phyloP scores from a whole-genome alignment of 2,888 invertebrate species.

The Galeruca laticollis region DNA sequence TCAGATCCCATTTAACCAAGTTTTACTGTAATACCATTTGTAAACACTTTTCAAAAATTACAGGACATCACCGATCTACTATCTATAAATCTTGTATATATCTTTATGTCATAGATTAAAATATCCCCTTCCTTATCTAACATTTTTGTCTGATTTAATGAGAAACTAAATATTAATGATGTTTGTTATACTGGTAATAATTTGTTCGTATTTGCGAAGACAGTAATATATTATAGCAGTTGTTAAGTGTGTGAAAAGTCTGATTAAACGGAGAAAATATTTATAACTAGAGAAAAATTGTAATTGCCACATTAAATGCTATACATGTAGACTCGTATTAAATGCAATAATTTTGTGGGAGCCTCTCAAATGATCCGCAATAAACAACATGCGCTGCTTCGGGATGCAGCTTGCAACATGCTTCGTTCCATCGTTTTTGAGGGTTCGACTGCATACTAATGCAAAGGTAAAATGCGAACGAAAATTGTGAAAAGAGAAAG shows the following conservation, averaged over 20 bases:
- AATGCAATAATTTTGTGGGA: conserved; percentile 54
- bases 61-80: too few relatives aligned
- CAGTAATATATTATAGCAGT: conserved; percentile 25
- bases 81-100: too few relatives aligned
- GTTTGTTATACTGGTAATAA: too few relatives aligned
- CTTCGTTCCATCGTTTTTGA: background rate
- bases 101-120: too few relatives aligned
- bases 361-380: conserved; percentile 52
- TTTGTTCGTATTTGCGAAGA: too few relatives aligned
- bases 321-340: conserved; percentile 54
- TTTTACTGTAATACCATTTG: too few relatives aligned
- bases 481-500: background rate
- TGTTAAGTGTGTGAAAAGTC: conserved; percentile 43
- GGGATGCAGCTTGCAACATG: conserved; percentile 19
- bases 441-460: conserved; percentile 3
- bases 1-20: too few relatives aligned
- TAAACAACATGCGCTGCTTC: conserved; percentile 49
- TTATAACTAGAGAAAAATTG: conserved; percentile 48
- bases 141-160: too few relatives aligned
- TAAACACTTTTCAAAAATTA: too few relatives aligned
- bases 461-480: too few relatives aligned
- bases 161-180: too few relatives aligned
- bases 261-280: conserved; percentile 53
- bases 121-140: too few relatives aligned
- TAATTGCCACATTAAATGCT: conserved; percentile 53